phyloP scores from a whole-genome alignment of 2,888 invertebrate genomes.

The Nomada flava region DNA sequence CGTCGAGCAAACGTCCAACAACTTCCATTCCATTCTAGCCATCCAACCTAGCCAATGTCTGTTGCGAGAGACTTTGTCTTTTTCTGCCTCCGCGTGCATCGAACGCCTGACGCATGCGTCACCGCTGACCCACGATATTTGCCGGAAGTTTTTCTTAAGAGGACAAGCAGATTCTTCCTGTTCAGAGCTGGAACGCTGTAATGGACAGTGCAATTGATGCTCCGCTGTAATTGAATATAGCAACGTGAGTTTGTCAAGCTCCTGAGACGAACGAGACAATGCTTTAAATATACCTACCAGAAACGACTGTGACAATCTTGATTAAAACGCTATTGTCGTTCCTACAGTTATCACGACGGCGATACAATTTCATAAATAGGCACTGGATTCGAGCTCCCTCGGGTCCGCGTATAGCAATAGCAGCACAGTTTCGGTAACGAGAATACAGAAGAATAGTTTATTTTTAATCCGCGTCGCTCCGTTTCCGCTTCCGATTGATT shows the following conservation, averaged over 20 bases:
- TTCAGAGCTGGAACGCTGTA: neutral
- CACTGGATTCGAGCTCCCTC: too few species aligned
- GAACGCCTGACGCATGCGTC: neutral
- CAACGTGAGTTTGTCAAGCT: neutral
- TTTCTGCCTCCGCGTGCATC: slow-evolving; percentile 1
- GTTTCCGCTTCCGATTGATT: neutral
- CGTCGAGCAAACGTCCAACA: slow-evolving; percentile 16
- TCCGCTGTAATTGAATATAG: neutral
- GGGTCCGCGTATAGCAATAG: too few species aligned
- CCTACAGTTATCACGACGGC: too few species aligned
- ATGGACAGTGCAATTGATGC: too few species aligned
- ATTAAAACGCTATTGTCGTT: too few species aligned
- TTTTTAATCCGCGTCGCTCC: neutral
- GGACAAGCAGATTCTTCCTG: neutral
- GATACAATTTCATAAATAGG: too few species aligned
- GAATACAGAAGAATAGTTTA: too few species aligned
- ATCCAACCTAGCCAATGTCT: neutral
- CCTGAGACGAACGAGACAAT: too few species aligned
- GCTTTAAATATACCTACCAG: too few species aligned
- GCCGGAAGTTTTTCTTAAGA: neutral
- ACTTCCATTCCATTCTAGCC: slow-evolving; percentile 9
- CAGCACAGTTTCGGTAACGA: too few species aligned
- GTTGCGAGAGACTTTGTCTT: neutral
- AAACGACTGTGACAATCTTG: too few species aligned
- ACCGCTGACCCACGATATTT: slow-evolving; percentile 12